Percentiles rank a stretch among this genome's conserved stretches.
Evolutionary conservation across 2,797 vertebrate genomes (phyloP).

Genomic region (Enteromius paludinosus): DNA sequence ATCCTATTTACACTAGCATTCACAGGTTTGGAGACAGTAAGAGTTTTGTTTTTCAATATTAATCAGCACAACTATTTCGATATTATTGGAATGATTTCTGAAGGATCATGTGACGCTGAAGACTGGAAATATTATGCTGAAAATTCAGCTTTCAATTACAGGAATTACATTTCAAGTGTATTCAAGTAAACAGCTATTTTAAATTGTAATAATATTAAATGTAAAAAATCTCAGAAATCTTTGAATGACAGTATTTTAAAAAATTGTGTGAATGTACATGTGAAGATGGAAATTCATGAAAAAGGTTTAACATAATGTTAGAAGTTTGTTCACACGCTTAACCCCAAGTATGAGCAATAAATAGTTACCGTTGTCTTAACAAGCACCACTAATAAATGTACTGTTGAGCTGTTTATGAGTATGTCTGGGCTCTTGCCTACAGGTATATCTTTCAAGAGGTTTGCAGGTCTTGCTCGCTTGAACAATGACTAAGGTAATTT

Average conservation of each 20-base stretch:
- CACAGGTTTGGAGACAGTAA: neutral
- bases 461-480: slow-evolving; percentile 23
- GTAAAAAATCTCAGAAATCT: neutral
- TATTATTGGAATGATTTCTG: neutral
- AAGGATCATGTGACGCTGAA: neutral
- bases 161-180: too few relatives aligned
- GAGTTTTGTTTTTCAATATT: neutral
- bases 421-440: slow-evolving; percentile 34
- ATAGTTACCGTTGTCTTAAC: neutral
- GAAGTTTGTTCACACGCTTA: neutral
- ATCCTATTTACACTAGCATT: neutral
- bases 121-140: neutral
- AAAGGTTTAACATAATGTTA: neutral
- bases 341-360: slow-evolving; percentile 7
- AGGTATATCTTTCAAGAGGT: slow-evolving; percentile 38
- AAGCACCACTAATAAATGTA: slow-evolving; percentile 11
- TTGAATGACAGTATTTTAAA: neutral
- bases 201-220: neutral
- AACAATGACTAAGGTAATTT: slow-evolving; percentile 39
- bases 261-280: neutral
- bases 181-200: neutral
- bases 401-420: slow-evolving; percentile 34
- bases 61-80: neutral
- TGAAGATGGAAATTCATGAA: neutral
- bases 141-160: neutral